A percentile compares a stretch with the other conserved stretches of the same genome.
Conservation (phyloP, 2,113 vertebrate genomes). For the Raphicerus campestris region DNA sequence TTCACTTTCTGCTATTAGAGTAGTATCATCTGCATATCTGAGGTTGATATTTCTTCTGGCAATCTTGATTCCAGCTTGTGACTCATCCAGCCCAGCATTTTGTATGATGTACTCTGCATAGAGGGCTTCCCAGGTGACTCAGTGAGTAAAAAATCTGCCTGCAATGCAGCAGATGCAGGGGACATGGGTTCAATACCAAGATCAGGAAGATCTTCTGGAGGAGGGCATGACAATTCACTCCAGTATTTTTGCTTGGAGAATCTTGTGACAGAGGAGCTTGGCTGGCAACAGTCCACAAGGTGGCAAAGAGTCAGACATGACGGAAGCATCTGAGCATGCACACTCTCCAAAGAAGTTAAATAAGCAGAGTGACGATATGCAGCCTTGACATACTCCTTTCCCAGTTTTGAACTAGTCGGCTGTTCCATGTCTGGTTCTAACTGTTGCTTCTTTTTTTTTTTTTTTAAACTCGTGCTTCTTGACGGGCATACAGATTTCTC, state of each 20-base stretch:
- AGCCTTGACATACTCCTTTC: not conserved
- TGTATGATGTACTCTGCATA: not conserved
- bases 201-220: not conserved
- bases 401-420: not conserved
- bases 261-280: not conserved
- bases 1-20: not conserved
- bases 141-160: not conserved
- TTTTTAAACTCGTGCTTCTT: not conserved
- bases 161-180: not conserved
- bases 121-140: not conserved
- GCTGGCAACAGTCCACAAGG: not conserved
- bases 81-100: not conserved
- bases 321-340: not conserved
- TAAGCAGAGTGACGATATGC: not conserved
- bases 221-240: not conserved
- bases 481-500: not conserved
- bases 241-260: not conserved
- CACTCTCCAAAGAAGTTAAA: not conserved
- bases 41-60: not conserved
- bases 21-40: not conserved
- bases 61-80: not conserved
- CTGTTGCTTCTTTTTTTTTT: not conserved
- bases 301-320: not conserved
- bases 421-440: not conserved
- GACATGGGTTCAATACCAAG: not conserved